phyloP scores from a whole-genome alignment of 2,888 invertebrate genomes.

The Reticulitermes lucifugus region DNA sequence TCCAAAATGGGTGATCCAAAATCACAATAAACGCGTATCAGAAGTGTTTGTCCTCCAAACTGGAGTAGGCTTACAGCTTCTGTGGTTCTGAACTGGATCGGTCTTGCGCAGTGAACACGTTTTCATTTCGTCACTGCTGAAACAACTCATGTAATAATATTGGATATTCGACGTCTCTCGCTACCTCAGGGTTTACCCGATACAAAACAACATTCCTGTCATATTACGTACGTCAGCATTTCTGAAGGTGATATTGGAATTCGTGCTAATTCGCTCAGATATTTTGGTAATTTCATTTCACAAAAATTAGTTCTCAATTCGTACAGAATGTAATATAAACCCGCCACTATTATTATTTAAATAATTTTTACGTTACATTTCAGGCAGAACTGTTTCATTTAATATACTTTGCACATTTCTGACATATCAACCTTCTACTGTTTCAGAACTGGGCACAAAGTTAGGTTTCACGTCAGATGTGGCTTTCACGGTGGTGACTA shows the following conservation, averaged over 20 bases:
- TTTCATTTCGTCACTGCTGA: neutral
- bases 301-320: neutral
- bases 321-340: neutral
- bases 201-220: conserved; percentile 9
- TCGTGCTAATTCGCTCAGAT: conserved; percentile 1
- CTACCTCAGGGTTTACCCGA: neutral
- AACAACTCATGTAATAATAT: neutral
- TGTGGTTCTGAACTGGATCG: too few species aligned
- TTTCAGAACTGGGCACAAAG: neutral
- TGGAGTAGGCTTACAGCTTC: too few species aligned
- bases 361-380: neutral
- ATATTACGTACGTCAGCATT: neutral
- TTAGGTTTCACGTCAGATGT: neutral
- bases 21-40: too few species aligned
- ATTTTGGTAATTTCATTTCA: neutral
- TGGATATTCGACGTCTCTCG: neutral
- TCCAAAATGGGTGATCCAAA: too few species aligned
- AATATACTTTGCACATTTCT: neutral
- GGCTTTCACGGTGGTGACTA: too few species aligned
- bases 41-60: too few species aligned
- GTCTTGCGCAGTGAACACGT: too few species aligned
- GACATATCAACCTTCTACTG: neutral
- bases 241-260: conserved; percentile 1
- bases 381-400: neutral
- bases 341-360: neutral